phyloP scores from a whole-genome alignment of 2,113 vertebrate genomes.

The Amblyornis subalaris region DNA sequence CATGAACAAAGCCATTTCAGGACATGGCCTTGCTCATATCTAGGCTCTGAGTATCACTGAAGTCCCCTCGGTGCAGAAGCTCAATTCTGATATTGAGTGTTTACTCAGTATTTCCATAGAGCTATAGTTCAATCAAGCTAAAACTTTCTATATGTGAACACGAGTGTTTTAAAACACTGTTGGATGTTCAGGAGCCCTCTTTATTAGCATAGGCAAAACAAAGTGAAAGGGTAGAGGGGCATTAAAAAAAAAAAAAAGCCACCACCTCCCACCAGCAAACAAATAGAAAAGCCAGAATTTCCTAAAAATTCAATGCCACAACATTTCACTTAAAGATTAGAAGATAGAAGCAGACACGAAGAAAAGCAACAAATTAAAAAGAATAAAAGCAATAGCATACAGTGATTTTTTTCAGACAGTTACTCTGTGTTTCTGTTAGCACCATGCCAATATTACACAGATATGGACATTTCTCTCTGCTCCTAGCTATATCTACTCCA shows the following conservation, averaged over 20 bases:
- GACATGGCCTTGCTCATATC: neutral
- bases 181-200: neutral
- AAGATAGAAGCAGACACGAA: neutral
- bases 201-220: neutral
- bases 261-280: neutral
- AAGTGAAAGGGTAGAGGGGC: neutral
- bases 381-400: neutral
- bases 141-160: neutral
- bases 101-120: neutral
- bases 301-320: neutral
- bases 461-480: neutral
- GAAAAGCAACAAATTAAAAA: neutral
- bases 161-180: neutral
- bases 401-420: neutral
- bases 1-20: neutral
- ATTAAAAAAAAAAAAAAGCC: neutral
- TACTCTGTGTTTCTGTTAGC: neutral
- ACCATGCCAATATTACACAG: neutral
- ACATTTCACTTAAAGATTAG: neutral
- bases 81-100: neutral
- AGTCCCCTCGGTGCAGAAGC: neutral
- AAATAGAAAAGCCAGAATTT: neutral
- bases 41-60: neutral
- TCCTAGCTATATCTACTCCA: neutral
- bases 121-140: neutral